Evolutionary conservation across 2,888 invertebrate genomes (phyloP), one percentile per base, ranked within the genome.

Genomic region (Aplocera efformata): DNA sequence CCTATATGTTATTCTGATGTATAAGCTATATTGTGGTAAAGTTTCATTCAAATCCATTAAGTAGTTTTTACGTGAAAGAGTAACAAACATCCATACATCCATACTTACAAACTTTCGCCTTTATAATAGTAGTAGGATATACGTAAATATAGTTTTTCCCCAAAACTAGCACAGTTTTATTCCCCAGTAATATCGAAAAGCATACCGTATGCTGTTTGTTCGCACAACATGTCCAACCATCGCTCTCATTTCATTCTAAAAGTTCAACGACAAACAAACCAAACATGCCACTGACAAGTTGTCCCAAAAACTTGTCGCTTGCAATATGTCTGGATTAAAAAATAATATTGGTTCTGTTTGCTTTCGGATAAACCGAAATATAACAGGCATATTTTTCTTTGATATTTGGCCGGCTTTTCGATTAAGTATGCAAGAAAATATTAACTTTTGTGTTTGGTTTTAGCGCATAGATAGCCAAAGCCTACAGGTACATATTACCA

Each of bases 251-350:
- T 63, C 60, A 60, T 56, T 50, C 57, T 56, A 58, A 50, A 48
- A 61, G 63, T 62, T 58, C 54, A 54, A 54, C 51, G 60, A 64
- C 53, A 64, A 67, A 71, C 69, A 77, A 71, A 74, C 70, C 75
- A 67, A 72, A 66, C 50, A 51, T 50, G 51, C 30, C 52, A 57
- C 56, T 50, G 45, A 47, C 56, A 59, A 56, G 51, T 60, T 59
- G 53, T 51, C 65, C 69, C 63, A 64, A 66, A 66, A 71, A 67
- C 55, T 63, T 64, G 58, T 62, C 79, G 81, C 69, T 47, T 77
- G 83, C 84, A 83, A 84, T 83, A 83, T 84, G 80, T 67, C 56
- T 67, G 80, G 81, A 79, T 83, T 81, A 80, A 75, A 76, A 79
- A 79, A 77, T 75, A 72, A 77, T 76, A 74, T 71, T 63, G 56